Percentiles rank a stretch among this genome's conserved stretches.
These are phyloP conservation scores for Trachemys scripta DNA, from an alignment of 2,113 vertebrate genomes.

Conservation along the genomic window DNA sequence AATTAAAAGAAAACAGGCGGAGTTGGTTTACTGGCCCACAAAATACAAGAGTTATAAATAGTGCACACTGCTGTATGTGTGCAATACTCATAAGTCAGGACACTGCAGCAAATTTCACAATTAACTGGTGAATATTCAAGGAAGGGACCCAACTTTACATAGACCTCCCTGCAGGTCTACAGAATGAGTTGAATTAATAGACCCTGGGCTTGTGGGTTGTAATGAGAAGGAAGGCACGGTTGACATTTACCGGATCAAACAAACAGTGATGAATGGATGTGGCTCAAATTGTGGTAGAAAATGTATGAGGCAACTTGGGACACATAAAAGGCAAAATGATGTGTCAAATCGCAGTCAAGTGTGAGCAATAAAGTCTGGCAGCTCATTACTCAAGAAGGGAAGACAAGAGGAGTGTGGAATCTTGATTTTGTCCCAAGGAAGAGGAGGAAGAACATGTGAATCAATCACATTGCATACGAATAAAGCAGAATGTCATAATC, in stretches of 20 bases:
- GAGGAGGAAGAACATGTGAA: not conserved
- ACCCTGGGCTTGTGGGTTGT: rapidly evolving
- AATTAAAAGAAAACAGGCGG: not conserved
- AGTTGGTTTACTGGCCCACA: not conserved
- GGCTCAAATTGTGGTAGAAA: rapidly evolving
- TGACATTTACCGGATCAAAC: not conserved
- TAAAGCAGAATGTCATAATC: not conserved
- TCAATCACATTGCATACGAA: not conserved
- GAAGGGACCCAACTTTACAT: not conserved
- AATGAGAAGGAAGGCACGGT: not conserved
- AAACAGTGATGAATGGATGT: not conserved
- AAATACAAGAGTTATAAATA: not conserved
- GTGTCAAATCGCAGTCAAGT: not conserved
- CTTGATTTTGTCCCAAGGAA: not conserved
- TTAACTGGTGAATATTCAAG: not conserved
- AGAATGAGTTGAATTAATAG: not conserved
- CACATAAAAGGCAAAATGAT: not conserved
- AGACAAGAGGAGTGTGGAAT: not conserved
- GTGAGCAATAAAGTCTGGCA: not conserved
- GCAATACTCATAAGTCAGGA: not conserved
- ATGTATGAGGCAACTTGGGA: not conserved
- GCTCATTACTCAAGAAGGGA: not conserved
- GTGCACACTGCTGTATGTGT: not conserved
- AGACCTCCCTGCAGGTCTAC: not conserved
- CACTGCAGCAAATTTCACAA: not conserved